These are phyloP conservation scores for Uloborus diversus DNA, from an alignment of 1,140 invertebrate species.

Conservation along the genomic window DNA sequence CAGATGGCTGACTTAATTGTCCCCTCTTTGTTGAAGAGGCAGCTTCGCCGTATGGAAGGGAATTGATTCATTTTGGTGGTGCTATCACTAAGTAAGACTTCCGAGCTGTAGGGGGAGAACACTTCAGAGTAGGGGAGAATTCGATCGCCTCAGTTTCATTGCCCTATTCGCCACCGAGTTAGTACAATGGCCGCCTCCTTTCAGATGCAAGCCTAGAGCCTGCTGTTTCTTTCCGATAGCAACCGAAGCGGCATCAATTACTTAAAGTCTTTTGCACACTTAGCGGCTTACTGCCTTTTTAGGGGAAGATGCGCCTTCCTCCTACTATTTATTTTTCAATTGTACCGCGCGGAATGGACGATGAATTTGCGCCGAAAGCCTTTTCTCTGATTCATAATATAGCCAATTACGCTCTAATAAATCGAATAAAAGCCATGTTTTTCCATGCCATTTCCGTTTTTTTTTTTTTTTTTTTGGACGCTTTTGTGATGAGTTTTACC, in stretches of 20 bases:
- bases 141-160: slow-evolving; percentile 31
- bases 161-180: slow-evolving; percentile 31
- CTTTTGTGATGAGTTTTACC: neutral
- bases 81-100: slow-evolving; percentile 54
- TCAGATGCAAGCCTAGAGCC: slow-evolving; percentile 18
- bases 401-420: slow-evolving; percentile 56
- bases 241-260: slow-evolving; percentile 41
- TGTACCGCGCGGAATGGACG: slow-evolving; percentile 10
- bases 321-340: slow-evolving; percentile 46
- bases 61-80: slow-evolving; percentile 54
- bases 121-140: slow-evolving; percentile 17
- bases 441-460: slow-evolving; percentile 6
- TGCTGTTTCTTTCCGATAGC: slow-evolving; percentile 52
- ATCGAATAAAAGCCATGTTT: slow-evolving; percentile 51
- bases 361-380: neutral
- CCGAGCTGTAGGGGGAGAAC: slow-evolving; percentile 2
- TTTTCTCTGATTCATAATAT: slow-evolving; percentile 33
- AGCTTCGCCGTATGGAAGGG: slow-evolving; percentile 25
- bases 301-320: neutral
- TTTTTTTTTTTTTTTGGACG: slow-evolving; percentile 3
- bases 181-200: slow-evolving; percentile 43
- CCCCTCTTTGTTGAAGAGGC: slow-evolving; percentile 49
- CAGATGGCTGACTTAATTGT: slow-evolving; percentile 56
- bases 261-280: slow-evolving; percentile 51
- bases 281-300: slow-evolving; percentile 45